A percentile compares a stretch with the other conserved stretches of the same genome.
Conservation (phyloP, 2,888 invertebrate genomes). For the Hesperia comma region DNA sequence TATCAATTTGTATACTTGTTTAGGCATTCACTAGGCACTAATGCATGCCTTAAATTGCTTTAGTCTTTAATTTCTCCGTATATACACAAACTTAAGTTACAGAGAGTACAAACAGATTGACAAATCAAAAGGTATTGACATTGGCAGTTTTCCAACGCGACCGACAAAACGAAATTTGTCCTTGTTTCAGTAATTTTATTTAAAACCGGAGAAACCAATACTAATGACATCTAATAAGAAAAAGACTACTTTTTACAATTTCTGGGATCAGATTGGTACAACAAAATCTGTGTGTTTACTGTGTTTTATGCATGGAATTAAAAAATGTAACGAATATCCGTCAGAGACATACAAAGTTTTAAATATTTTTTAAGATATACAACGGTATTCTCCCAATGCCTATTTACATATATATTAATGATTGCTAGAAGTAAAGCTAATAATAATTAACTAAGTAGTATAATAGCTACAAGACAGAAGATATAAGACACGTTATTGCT, state of each 20-base stretch:
- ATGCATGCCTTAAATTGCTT: slow-evolving; percentile 67
- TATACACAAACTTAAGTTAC: slow-evolving; percentile 66
- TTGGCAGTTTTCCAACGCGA: slow-evolving; percentile 39
- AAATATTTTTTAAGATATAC: slow-evolving; percentile 16
- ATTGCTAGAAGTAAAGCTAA: slow-evolving; percentile 34
- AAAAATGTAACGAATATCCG: neutral
- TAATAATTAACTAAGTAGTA: slow-evolving; percentile 19
- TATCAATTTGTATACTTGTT: slow-evolving; percentile 76
- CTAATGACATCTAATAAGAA: neutral
- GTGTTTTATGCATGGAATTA: no score
- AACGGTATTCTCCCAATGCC: slow-evolving; percentile 13
- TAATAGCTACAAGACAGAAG: slow-evolving; percentile 20
- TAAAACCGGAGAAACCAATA: slow-evolving; percentile 2
- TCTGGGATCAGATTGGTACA: neutral
- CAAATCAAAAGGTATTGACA: slow-evolving; percentile 34
- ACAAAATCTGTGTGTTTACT: no score
- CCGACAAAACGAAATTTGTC: neutral
- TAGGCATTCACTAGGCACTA: slow-evolving; percentile 78
- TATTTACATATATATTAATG: slow-evolving; percentile 16
- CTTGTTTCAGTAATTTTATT: neutral
- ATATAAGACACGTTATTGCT: slow-evolving; percentile 37
- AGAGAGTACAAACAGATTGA: slow-evolving; percentile 41
- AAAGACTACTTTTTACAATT: neutral
- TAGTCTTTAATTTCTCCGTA: slow-evolving; percentile 81
- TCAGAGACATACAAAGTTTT: neutral